Base-by-base conservation (phyloP, 2,113 vertebrate genomes). In the Hippocampus barbouri region DNA sequence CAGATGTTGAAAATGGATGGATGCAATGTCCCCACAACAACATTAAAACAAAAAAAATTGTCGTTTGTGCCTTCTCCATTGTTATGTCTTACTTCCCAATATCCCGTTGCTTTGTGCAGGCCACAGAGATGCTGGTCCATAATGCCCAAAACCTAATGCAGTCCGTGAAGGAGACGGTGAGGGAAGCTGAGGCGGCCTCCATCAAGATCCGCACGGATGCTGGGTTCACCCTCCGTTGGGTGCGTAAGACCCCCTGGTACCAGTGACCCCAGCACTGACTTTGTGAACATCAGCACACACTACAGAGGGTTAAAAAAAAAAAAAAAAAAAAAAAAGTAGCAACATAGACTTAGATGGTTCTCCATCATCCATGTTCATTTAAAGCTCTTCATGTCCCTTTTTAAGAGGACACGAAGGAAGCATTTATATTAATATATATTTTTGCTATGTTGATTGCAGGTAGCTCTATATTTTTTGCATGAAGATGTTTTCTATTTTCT, bases 131-230 rank as follows among this genome's bases (percentile, higher is more conserved):
- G 97, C 85, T 99, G 92, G 97, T 99, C 76, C 97, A 99, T 69
- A 99, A 99, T 0, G 97, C 97, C 38, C 97, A 99, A 93, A 99
- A 99, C 87, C 92, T 99, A 68, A 99, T 99, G 97, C 97, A 98
- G 88, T 98, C 97, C 1, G 97, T 99, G 81, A 99, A 99, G 92
- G 97, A 99, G 91, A 99, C 97, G 0, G 97, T 99, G 74, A 90
- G 97, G 88, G 97, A 99, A 88, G 97, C 97, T n/a, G 97, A 99
- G 87, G 97, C 97, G 14, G 97, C 97, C 20, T 99, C 97, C 75
- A 99, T 99, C 85, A 99, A 98, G 92, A 99, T 99, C 76, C 94
- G 97, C 88, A 99, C 97, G 69, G 97, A 99, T 60, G 94, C 97
- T 73, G 97, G 97, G 41, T 98, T 93, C 90, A 96, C 97, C 62